Percentiles rank a stretch among this genome's conserved stretches.
These are phyloP conservation scores for Trilocha varians DNA, from an alignment of 2,888 invertebrate species.

Conservation along the genomic window DNA sequence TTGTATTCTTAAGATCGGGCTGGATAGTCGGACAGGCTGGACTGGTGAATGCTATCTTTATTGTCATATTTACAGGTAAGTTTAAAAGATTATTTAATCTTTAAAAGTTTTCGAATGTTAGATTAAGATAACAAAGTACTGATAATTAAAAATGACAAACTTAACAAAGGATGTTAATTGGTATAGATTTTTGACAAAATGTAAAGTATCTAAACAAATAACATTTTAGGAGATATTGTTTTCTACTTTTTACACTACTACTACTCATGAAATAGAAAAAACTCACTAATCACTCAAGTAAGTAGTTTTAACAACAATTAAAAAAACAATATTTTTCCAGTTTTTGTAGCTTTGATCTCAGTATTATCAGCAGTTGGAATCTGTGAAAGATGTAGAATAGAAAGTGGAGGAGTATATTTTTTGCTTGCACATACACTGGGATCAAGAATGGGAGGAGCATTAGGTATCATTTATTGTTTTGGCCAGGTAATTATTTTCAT, in stretches of 20 bases:
- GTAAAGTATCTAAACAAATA: too few relatives aligned
- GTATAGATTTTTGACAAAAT: too few relatives aligned
- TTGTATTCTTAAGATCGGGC: conserved; percentile 95
- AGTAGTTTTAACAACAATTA: too few relatives aligned
- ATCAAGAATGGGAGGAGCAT: conserved; percentile 92
- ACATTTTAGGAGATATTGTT: too few relatives aligned
- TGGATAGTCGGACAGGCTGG: conserved; percentile 98
- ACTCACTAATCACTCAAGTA: too few relatives aligned
- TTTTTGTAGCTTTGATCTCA: conserved; percentile 91
- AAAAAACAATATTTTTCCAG: too few relatives aligned
- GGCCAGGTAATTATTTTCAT: conserved; percentile 79
- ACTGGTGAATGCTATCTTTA: conserved; percentile 83
- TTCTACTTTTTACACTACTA: too few relatives aligned
- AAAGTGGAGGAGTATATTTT: conserved; percentile 98
- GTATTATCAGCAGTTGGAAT: conserved; percentile 97
- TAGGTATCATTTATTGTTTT: conserved; percentile 95
- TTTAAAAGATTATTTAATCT: conserved; percentile 1
- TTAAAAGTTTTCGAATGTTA: too few relatives aligned
- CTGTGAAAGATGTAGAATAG: conserved; percentile 94
- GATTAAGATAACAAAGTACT: too few relatives aligned
- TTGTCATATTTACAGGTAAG: conserved; percentile 85
- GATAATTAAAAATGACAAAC: too few relatives aligned
- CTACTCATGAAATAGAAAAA: too few relatives aligned
- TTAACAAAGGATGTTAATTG: too few relatives aligned
- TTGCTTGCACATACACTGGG: conserved; percentile 95